Evolutionary conservation across 2,888 invertebrate genomes (phyloP).

Genomic region (Opisthograptis luteolata): DNA sequence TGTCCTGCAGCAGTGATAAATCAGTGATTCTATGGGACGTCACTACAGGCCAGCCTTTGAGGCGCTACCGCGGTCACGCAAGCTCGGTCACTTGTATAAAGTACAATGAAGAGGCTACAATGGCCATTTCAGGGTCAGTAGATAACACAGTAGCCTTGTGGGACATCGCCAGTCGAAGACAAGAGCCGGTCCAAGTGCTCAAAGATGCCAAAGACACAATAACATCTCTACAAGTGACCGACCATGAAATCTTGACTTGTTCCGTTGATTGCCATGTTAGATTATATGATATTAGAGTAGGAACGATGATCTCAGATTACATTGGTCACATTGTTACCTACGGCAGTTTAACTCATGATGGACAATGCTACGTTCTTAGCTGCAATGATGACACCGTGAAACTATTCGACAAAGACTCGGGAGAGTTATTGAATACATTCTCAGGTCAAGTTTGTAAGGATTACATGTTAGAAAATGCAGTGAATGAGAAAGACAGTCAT

Average conservation of each 20-base stretch:
- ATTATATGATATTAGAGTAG: constrained; percentile 95
- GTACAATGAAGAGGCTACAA: constrained; percentile 97
- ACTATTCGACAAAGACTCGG: constrained; percentile 92
- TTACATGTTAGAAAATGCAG: constrained; percentile 93
- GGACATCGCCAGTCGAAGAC: constrained; percentile 86
- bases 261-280: constrained; percentile 95
- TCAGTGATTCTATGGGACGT: constrained; percentile 98
- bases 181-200: constrained; percentile 84
- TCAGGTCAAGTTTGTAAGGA: constrained; percentile 92
- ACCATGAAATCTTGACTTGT: constrained; percentile 94
- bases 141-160: constrained; percentile 97
- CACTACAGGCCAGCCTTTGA: constrained; percentile 92
- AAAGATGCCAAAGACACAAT: constrained; percentile 97
- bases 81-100: constrained; percentile 93
- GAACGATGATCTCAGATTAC: constrained; percentile 92
- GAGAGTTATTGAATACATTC: constrained; percentile 86
- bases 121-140: constrained; percentile 95
- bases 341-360: constrained; percentile 94
- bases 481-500: constrained; percentile 92
- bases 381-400: constrained; percentile 93
- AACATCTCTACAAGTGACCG: constrained; percentile 90
- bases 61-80: constrained; percentile 94
- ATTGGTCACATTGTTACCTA: constrained; percentile 94
- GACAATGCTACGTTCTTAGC: constrained; percentile 94
- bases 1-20: constrained; percentile 96